Evolutionary conservation across 1,140 invertebrate species (phyloP).

Genomic region (Zaprionus ghesquierei): DNA sequence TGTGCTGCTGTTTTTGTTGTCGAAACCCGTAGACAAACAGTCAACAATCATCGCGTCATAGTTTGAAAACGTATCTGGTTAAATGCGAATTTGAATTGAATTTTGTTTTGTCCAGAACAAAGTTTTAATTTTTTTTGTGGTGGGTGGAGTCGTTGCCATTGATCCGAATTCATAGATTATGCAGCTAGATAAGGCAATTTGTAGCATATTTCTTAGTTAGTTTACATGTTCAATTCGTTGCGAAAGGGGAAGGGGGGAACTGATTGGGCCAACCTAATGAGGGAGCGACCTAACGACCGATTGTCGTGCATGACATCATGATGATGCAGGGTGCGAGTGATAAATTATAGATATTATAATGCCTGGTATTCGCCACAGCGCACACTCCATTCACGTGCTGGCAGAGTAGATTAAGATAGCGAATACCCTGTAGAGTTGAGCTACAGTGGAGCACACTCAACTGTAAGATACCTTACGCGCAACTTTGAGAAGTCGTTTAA

Average conservation of each 20-base stretch:
- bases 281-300: neutral
- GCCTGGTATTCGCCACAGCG: neutral
- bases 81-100: neutral
- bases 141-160: conserved; percentile 34
- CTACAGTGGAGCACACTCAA: too few species aligned
- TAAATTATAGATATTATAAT: conserved; percentile 1
- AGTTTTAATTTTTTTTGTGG: too few species aligned
- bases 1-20: conserved; percentile 28
- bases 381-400: neutral
- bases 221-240: conserved; percentile 18
- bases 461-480: too few species aligned
- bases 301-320: conserved; percentile 30
- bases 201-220: neutral
- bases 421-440: neutral
- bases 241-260: too few species aligned
- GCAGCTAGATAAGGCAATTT: neutral
- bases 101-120: conserved; percentile 30
- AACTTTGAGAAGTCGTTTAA: too few species aligned
- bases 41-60: conserved; percentile 68
- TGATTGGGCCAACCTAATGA: neutral
- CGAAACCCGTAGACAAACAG: conserved; percentile 58
- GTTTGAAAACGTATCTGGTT: conserved; percentile 51
- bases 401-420: too few species aligned
- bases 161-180: neutral
- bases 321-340: neutral